A percentile compares a stretch with the other conserved stretches of the same genome.
Evolutionary conservation across 2,797 vertebrate species (phyloP).

Genomic region (Paramormyrops hopkinsi): DNA sequence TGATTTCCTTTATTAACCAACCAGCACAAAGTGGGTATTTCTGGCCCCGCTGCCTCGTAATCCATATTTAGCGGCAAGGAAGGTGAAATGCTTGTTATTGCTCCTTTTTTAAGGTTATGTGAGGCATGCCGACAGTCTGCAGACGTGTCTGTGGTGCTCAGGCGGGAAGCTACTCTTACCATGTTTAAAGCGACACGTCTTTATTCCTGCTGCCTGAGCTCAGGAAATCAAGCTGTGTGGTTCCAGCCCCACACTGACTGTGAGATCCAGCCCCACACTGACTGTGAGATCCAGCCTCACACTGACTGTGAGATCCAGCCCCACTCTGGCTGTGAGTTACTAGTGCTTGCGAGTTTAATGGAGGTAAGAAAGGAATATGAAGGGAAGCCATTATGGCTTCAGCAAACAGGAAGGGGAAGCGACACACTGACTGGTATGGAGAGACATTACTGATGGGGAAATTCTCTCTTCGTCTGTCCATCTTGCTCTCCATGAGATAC

Average conservation of each 20-base stretch:
- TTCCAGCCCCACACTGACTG: background rate
- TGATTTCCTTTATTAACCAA: constrained; percentile 2
- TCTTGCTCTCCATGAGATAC: background rate
- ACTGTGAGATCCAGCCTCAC: background rate
- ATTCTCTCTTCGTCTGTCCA: background rate
- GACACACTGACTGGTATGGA: background rate
- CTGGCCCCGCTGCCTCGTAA: background rate
- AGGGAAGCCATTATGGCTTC: background rate
- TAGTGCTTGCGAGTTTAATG: background rate
- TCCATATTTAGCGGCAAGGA: background rate
- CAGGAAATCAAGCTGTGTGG: background rate
- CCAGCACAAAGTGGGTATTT: background rate
- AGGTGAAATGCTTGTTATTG: background rate
- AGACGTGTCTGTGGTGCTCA: background rate
- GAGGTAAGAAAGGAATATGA: background rate
- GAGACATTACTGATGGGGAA: background rate
- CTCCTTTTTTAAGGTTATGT: background rate
- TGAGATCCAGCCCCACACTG: background rate
- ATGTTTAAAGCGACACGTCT: background rate
- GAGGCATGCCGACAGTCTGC: background rate
- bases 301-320: background rate
- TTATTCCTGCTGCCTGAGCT: background rate
- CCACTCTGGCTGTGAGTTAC: background rate
- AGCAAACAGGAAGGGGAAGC: background rate
- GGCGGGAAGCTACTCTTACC: background rate